Conservation (phyloP, 92 coral and sea anemone species). For the Palythoa caribaeorum region DNA sequence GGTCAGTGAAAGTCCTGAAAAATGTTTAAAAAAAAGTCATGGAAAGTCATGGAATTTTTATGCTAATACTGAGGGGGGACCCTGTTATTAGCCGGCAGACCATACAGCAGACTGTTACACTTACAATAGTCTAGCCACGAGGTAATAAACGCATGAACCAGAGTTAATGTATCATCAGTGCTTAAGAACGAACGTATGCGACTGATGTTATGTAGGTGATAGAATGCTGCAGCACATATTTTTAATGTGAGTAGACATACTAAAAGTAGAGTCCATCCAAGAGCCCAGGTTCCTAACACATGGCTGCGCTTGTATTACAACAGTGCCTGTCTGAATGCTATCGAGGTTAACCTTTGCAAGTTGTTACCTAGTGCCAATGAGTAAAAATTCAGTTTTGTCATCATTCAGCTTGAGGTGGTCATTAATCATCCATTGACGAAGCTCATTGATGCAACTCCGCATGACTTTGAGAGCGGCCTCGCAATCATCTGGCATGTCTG, state of each 20-base stretch:
- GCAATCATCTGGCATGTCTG: not conserved
- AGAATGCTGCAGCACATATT: constrained; percentile 15
- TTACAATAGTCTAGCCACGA: not conserved
- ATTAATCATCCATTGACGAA: constrained; percentile 44
- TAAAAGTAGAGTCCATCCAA: constrained; percentile 35
- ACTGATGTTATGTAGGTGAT: constrained; percentile 25
- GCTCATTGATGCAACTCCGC: constrained; percentile 27
- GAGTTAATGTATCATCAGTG: constrained; percentile 6
- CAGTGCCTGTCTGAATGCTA: constrained; percentile 23
- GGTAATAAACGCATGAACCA: constrained; percentile 13
- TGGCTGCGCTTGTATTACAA: constrained; percentile 25
- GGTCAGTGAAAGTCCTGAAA: too few relatives aligned
- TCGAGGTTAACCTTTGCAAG: constrained; percentile 24
- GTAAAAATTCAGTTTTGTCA: constrained; percentile 33
- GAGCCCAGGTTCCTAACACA: constrained; percentile 45
- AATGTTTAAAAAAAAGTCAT: too few relatives aligned
- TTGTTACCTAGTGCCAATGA: constrained; percentile 39
- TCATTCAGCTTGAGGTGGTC: constrained; percentile 36
- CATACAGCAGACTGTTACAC: not conserved
- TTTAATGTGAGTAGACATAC: constrained; percentile 33
- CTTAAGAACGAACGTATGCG: constrained; percentile 26
- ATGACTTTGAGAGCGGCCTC: constrained; percentile 21
- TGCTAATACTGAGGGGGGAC: too few relatives aligned
- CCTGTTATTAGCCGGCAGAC: not conserved
- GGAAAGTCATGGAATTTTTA: too few relatives aligned